Evolutionary conservation across 2,888 invertebrate genomes (phyloP), one percentile per base, ranked within the genome.

Genomic region (Euplexia lucipara): DNA sequence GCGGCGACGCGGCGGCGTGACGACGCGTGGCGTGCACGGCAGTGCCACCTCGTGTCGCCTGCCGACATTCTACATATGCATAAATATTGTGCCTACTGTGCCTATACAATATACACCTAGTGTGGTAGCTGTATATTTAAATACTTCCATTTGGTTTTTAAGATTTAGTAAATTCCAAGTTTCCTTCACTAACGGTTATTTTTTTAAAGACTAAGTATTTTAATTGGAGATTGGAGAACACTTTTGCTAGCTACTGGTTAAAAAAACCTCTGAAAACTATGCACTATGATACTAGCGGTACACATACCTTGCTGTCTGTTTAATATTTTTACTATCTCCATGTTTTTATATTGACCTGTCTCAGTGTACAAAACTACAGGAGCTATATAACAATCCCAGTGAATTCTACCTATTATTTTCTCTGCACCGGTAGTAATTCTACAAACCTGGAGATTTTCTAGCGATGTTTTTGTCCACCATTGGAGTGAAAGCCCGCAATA

Each of bases 11-110:
- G 79, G 82, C 68, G 80, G 81, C 73, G 84, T 80, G 84, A 64
- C 75, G 79, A 75, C 85, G 88, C 84, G 88, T 79, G 84, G 86
- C 83, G 81, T 78, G 79, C 81, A 80, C 79, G 81, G 78, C 80
- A 79, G 83, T 83, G 82, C 84, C 82, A 85, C 88, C 84, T 84
- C 84, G 86, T 86, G 86, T 84, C 81, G 86, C 69, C 70, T 68
- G 67, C 62, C 86, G 86, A 86, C 86, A 84, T 86, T 84, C 86
- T 86, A 86, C 87, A 85, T 86, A 88, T 90, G 88, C 91, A 92
- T 90, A 89, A 89, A 90, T 90, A 89, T 88, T 85, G 77, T 51
- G 41, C 45, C 45, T 34, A 48, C 35, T 14, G 16, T 49, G 1
- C 69, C 20, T 58, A 26, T 22, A n/a, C n/a, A n/a, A n/a, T n/a